Evolutionary conservation across 2,113 vertebrate genomes (phyloP).

Genomic region (Archocentrus centrarchus): DNA sequence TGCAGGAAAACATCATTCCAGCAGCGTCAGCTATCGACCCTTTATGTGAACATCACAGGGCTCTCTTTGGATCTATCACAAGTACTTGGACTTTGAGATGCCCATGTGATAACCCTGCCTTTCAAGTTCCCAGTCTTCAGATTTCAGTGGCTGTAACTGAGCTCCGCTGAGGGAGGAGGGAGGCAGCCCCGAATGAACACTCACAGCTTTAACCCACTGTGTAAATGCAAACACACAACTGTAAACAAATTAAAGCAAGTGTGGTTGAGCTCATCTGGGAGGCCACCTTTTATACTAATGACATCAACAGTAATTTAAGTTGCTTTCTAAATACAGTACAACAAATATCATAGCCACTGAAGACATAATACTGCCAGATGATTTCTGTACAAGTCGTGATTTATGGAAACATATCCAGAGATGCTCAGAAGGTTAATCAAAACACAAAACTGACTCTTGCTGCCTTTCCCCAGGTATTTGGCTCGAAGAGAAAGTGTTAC

Average conservation of each 20-base stretch:
- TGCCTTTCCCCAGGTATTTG: neutral
- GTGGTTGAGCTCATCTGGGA: neutral
- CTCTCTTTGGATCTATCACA: conserved; percentile 33
- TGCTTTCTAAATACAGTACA: neutral
- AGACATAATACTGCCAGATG: neutral
- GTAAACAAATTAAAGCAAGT: conserved; percentile 4
- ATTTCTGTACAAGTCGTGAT: neutral
- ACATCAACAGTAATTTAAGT: neutral
- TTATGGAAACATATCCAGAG: neutral
- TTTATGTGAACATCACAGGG: conserved; percentile 50
- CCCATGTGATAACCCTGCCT: conserved; percentile 68
- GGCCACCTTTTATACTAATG: neutral
- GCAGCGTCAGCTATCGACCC: conserved; percentile 6
- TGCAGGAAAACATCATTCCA: conserved; percentile 14
- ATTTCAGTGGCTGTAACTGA: conserved; percentile 63
- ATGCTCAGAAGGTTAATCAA: neutral
- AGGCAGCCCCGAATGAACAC: neutral
- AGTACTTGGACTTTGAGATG: conserved; percentile 63
- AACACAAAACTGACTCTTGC: neutral
- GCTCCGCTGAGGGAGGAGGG: conserved; percentile 35
- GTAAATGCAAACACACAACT: conserved; percentile 9
- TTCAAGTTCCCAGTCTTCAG: conserved; percentile 62
- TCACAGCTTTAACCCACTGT: conserved; percentile 18
- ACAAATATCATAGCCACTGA: too few relatives aligned
- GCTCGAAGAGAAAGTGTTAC: neutral